Conservation (phyloP, 2,797 vertebrate species). For the Catostomus latipinnis region DNA sequence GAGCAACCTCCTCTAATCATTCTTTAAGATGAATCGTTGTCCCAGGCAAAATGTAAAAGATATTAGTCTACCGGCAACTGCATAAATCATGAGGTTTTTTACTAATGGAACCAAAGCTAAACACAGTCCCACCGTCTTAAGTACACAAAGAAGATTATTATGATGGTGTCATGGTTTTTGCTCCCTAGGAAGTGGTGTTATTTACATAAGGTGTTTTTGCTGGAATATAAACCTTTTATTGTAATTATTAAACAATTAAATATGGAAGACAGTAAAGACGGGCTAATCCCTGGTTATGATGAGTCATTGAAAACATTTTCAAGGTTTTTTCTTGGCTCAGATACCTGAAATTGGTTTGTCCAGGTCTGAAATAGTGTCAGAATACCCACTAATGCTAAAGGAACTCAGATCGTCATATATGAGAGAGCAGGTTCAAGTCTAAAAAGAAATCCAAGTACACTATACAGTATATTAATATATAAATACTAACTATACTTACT, state of each 20-base stretch:
- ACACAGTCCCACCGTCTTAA: conserved; percentile 78
- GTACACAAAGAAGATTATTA: conserved; percentile 63
- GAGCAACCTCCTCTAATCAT: conserved; percentile 93
- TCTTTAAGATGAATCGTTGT: conserved; percentile 97
- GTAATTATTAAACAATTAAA: not conserved
- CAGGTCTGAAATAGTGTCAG: conserved; percentile 20
- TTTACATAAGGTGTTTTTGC: conserved; percentile 54
- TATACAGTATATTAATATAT: too few species aligned
- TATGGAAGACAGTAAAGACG: not conserved
- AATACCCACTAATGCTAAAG: not conserved
- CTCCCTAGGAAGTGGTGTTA: conserved; percentile 57
- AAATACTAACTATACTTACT: too few species aligned
- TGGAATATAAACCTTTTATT: conserved; percentile 7
- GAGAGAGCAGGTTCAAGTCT: not conserved
- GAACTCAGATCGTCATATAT: conserved; percentile 5
- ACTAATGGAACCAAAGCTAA: conserved; percentile 90
- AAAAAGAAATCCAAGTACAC: not conserved
- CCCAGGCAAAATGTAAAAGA: conserved; percentile 88
- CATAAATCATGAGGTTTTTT: conserved; percentile 94
- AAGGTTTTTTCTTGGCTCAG: conserved; percentile 34
- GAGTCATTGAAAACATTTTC: conserved; percentile 38
- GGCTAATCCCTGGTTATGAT: not conserved
- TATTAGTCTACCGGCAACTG: conserved; percentile 89
- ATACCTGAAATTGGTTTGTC: conserved; percentile 7
- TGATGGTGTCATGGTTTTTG: conserved; percentile 60